Evolutionary conservation across 2,113 vertebrate species (phyloP), one percentile per base, ranked within the genome.

Genomic region (Ammodramus savannarum): DNA sequence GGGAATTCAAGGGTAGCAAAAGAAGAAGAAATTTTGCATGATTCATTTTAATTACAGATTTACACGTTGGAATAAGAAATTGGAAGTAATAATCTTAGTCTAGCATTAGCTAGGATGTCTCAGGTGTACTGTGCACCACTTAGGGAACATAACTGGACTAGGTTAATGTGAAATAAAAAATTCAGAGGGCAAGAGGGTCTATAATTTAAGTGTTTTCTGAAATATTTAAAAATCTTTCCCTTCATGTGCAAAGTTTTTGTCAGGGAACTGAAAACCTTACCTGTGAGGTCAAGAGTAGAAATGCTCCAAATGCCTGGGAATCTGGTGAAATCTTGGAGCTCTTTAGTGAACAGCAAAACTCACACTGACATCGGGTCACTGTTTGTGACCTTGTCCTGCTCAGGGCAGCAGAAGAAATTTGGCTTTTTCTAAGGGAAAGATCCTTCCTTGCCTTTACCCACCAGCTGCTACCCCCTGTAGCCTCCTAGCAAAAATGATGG

Each of bases 1-100:
- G 77, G 77, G 77, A 94, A 93, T 94, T 93, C 65, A 87, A 76
- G 73, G 25, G 16, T 75, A 84, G 74, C 10, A 87, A 79, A 90
- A 73, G 49, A 85, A 69, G 44, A 79, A 85, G 44, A 86, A 95
- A 83, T 80, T 90, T 7, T 73, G 16, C 6, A 5, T 11, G 3
- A 63, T 90, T 86, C 9, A 49, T 91, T 92, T 92, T 91, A 93
- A 91, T 85, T 80, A 43, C 27, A 66, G 46, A 82, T 74, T 72
- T 91, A 68, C 27, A 68, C n/a, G 4, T 3, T 85, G 52, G 52
- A 92, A 44, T 31, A 61, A 8, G n/a, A 71, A 62, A 81, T 49
- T 74, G n/a, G 17, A 91, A 83, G 25, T 32, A 52, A 34, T 26
- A 26, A 34, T 74, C 44, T 76, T 74, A 69, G 19, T 63, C 52